phyloP scores from a whole-genome alignment of 2,797 vertebrate genomes.

The Nyctalus aviator region DNA sequence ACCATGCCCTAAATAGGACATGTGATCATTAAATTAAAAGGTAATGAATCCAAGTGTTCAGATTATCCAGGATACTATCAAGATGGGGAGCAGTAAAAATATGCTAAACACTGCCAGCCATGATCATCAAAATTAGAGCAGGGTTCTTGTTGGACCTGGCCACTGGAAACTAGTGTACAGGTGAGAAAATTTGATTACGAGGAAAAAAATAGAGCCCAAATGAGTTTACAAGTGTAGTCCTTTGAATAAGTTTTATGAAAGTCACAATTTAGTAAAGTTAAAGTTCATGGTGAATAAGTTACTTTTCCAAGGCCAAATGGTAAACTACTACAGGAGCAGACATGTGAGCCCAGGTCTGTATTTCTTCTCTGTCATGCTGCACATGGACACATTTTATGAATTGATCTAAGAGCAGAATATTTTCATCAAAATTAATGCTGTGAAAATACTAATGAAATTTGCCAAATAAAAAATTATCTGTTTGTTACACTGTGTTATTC shows the following conservation, averaged over 20 bases:
- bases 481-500: background rate
- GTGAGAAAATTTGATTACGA: background rate
- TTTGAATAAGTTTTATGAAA: constrained; percentile 42
- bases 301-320: background rate
- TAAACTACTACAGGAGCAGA: background rate
- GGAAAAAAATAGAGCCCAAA: no score
- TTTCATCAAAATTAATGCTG: background rate
- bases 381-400: background rate
- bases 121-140: background rate
- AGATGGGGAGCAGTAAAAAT: background rate
- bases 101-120: background rate
- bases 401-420: background rate
- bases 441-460: constrained; percentile 16
- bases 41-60: constrained; percentile 58
- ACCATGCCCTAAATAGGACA: constrained; percentile 55
- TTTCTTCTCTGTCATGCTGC: no score
- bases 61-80: constrained; percentile 36
- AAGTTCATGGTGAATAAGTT: background rate
- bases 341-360: background rate
- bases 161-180: background rate
- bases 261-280: constrained; percentile 26
- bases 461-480: background rate
- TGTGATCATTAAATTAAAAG: constrained; percentile 63
- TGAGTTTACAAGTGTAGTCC: background rate
- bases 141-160: background rate